Conservation (phyloP, 2,797 vertebrate genomes). For the Gymnoscopelus microlampas region DNA sequence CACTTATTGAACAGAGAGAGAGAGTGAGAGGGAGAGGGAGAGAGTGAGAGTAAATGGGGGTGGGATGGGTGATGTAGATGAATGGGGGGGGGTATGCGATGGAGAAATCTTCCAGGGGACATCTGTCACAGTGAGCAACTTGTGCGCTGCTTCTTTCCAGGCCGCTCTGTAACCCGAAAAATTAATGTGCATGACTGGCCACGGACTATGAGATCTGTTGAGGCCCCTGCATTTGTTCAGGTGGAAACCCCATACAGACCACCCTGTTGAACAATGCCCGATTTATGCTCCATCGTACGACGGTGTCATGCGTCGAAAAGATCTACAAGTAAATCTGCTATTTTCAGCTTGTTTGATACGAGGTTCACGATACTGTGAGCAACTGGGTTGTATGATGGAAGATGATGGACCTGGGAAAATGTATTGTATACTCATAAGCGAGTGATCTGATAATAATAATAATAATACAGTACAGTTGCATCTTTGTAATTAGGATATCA, state of each 20-base stretch:
- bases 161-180: slow-evolving; percentile 63
- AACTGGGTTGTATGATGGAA: no score
- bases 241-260: slow-evolving; percentile 52
- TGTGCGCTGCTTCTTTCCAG: slow-evolving; percentile 73
- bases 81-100: slow-evolving; percentile 24
- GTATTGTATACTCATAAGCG: no score
- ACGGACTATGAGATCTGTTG: slow-evolving; percentile 68
- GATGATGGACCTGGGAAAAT: no score
- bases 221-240: slow-evolving; percentile 42
- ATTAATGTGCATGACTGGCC: slow-evolving; percentile 77
- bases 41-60: slow-evolving; percentile 28
- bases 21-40: slow-evolving; percentile 9
- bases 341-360: no score
- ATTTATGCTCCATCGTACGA: background rate
- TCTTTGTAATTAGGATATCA: no score
- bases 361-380: no score
- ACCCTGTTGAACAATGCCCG: slow-evolving; percentile 26
- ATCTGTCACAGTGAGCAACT: slow-evolving; percentile 77
- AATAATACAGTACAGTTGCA: no score
- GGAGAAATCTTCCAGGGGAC: slow-evolving; percentile 74
- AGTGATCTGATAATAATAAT: no score
- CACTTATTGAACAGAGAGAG: slow-evolving; percentile 47
- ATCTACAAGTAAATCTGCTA: no score
- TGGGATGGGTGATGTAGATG: slow-evolving; percentile 49
- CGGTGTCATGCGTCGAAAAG: no score